phyloP scores from a whole-genome alignment of 53 echinoderm and acorn worm species.

The Luidia sarsii region DNA sequence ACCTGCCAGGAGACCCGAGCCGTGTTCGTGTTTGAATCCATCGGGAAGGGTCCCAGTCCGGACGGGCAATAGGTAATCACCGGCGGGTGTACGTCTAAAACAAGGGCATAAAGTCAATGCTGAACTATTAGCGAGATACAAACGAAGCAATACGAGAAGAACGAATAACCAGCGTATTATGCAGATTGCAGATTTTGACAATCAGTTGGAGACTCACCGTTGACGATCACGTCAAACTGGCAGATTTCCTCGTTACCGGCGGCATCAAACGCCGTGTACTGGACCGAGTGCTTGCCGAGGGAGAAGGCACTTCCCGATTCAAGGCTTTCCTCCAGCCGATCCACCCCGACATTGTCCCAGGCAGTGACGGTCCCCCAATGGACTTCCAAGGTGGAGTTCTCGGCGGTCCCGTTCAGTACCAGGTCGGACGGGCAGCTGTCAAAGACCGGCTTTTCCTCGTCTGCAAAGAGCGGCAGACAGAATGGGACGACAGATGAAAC shows the following conservation, averaged over 20 bases:
- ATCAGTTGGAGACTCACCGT: neutral
- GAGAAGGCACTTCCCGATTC: conserved; percentile 6
- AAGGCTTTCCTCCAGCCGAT: neutral
- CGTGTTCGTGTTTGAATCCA: neutral
- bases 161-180: too few relatives aligned
- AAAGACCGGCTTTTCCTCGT: neutral
- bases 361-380: neutral
- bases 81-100: neutral
- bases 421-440: neutral
- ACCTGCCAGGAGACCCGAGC: conserved; percentile 5
- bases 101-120: neutral
- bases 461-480: neutral
- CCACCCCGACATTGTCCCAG: conserved; percentile 4
- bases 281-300: neutral
- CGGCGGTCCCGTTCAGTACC: neutral
- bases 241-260: conserved; percentile 3
- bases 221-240: conserved; percentile 7
- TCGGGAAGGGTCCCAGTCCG: neutral
- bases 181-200: too few relatives aligned
- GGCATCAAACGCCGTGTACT: neutral
- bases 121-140: neutral
- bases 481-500: too few relatives aligned
- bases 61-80: neutral
- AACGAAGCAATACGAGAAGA: neutral
- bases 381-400: conserved; percentile 11